These are phyloP conservation scores for Paramisgurnus dabryanus DNA, from an alignment of 2,113 vertebrate species.

Conservation along the genomic window DNA sequence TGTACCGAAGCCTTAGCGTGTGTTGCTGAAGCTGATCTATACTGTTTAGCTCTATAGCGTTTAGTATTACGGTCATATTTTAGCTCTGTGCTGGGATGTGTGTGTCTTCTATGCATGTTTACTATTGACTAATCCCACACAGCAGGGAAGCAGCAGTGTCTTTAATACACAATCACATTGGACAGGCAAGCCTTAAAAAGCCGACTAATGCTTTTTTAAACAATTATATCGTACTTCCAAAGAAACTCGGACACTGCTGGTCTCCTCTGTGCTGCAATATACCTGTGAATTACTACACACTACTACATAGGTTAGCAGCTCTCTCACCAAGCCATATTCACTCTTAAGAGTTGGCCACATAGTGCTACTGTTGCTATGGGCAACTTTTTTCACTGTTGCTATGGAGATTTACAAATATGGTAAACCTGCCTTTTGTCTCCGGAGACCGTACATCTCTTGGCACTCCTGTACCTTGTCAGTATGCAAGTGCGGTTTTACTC, in stretches of 20 bases:
- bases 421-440: conserved; percentile 28
- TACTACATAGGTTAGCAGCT: conserved; percentile 26
- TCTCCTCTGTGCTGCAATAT: conserved; percentile 56
- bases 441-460: conserved; percentile 21
- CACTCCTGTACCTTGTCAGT: conserved; percentile 44
- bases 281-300: conserved; percentile 21
- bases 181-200: conserved; percentile 35
- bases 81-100: conserved; percentile 38
- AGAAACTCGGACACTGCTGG: conserved; percentile 63
- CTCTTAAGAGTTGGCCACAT: conserved; percentile 42
- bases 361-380: conserved; percentile 31
- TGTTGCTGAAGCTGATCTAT: conserved; percentile 39
- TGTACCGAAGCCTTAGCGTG: conserved; percentile 18
- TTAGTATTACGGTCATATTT: conserved; percentile 46
- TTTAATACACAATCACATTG: conserved; percentile 27
- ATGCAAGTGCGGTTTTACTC: conserved; percentile 81
- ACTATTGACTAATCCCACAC: conserved; percentile 48
- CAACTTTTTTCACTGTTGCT: conserved; percentile 41
- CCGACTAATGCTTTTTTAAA: neutral
- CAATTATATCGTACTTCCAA: conserved; percentile 35
- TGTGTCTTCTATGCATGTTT: conserved; percentile 61
- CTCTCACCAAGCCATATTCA: conserved; percentile 62
- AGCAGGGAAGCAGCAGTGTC: conserved; percentile 54
- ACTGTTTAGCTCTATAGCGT: conserved; percentile 26
- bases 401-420: conserved; percentile 50